Evolutionary conservation across 2,888 invertebrate genomes (phyloP).

Genomic region (Lasioglossum leucozonium): DNA sequence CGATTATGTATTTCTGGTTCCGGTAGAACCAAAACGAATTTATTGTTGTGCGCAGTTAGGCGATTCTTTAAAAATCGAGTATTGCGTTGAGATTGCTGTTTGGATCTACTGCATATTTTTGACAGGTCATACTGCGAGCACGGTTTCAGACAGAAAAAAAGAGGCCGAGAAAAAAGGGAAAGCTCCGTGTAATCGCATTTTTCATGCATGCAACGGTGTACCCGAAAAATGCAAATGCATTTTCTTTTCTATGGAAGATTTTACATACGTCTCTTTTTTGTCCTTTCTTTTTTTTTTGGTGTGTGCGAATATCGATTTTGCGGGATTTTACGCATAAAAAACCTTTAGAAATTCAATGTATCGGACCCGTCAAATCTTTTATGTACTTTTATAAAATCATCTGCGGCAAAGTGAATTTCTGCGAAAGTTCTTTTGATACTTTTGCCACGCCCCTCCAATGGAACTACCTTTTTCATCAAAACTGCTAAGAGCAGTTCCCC

Average conservation of each 20-base stretch:
- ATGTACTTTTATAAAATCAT: background rate
- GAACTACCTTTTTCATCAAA: background rate
- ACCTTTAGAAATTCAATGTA: background rate
- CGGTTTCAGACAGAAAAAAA: background rate
- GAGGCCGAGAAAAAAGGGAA: background rate
- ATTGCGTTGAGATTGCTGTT: too few relatives aligned
- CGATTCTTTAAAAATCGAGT: too few relatives aligned
- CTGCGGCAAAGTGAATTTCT: too few relatives aligned
- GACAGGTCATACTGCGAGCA: accelerated
- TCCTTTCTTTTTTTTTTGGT: too few relatives aligned
- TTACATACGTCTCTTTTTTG: too few relatives aligned
- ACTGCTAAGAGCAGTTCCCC: background rate
- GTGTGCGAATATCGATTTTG: too few relatives aligned
- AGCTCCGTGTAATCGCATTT: background rate
- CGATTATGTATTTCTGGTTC: too few relatives aligned
- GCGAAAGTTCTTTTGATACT: too few relatives aligned
- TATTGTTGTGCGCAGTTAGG: too few relatives aligned
- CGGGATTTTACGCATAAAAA: background rate
- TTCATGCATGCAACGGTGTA: background rate
- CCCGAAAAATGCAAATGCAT: background rate
- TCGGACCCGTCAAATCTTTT: background rate
- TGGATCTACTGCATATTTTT: background rate
- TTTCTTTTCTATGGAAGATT: too few relatives aligned
- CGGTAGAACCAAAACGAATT: too few relatives aligned
- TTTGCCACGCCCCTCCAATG: too few relatives aligned